A percentile compares a stretch with the other conserved stretches of the same genome.
These are phyloP conservation scores for Sorex fumeus DNA, from an alignment of 2,113 vertebrate species.

Conservation along the genomic window DNA sequence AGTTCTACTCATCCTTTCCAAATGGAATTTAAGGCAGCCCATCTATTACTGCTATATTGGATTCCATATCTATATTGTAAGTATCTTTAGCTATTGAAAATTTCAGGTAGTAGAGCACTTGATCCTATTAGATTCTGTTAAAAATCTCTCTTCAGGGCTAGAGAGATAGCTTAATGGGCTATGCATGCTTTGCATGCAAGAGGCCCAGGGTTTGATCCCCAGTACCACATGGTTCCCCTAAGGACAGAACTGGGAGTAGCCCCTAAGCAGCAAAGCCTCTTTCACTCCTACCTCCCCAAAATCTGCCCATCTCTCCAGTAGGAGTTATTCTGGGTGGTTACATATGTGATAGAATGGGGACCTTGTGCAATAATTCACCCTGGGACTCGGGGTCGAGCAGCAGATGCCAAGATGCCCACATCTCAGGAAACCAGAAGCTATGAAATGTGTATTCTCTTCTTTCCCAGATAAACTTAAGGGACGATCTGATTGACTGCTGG, in stretches of 20 bases:
- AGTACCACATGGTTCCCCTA: neutral
- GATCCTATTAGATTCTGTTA: neutral
- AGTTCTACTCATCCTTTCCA: neutral
- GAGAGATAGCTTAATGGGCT: neutral
- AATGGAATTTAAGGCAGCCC: slow-evolving; percentile 20
- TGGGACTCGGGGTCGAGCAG: neutral
- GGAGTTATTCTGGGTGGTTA: neutral
- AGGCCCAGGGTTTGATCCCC: too few relatives aligned
- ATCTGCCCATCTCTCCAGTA: neutral
- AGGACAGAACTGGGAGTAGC: too few relatives aligned
- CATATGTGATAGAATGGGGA: neutral
- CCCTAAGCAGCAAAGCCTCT: neutral
- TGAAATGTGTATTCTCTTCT: neutral
- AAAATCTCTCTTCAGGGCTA: neutral
- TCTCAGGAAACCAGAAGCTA: neutral
- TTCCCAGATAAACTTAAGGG: neutral
- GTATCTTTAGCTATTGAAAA: neutral
- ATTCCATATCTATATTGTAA: neutral
- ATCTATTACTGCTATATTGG: neutral
- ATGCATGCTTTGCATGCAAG: too few relatives aligned
- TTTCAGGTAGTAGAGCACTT: neutral
- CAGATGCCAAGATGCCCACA: neutral
- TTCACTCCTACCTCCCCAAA: neutral
- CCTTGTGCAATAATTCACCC: neutral
- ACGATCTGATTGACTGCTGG: neutral